Evolutionary conservation across 2,113 vertebrate species (phyloP).

Genomic region (Sinocyclocheilus rhinocerous): DNA sequence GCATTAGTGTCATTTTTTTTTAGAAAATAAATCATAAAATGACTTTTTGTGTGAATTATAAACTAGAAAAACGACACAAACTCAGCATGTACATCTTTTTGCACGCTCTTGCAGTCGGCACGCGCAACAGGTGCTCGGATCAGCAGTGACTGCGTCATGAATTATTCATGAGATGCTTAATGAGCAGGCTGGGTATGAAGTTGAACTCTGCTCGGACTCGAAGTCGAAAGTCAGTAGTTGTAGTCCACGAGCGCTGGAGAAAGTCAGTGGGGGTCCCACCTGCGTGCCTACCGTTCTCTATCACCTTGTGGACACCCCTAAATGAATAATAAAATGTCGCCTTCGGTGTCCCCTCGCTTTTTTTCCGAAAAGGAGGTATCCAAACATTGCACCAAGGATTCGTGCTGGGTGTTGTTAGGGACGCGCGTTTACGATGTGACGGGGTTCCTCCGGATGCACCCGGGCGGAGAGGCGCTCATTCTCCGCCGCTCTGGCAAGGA

Average conservation of each 20-base stretch:
- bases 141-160: conserved; percentile 34
- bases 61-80: too few species aligned
- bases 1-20: neutral
- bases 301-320: conserved; percentile 32
- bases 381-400: conserved; percentile 80
- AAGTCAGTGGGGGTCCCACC: conserved; percentile 44
- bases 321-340: conserved; percentile 64
- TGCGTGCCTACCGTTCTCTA: conserved; percentile 45
- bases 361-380: conserved; percentile 84
- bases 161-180: conserved; percentile 61
- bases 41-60: too few species aligned
- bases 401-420: conserved; percentile 87
- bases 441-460: conserved; percentile 87
- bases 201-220: neutral
- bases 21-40: neutral
- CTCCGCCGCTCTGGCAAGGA: conserved; percentile 83
- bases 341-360: conserved; percentile 73
- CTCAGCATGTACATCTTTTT: neutral
- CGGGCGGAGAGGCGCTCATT: conserved; percentile 90
- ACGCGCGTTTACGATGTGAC: conserved; percentile 90
- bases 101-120: too few species aligned
- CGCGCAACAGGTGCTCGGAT: conserved; percentile 46
- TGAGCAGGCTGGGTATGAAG: conserved; percentile 39
- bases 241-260: neutral
- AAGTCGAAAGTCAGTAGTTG: conserved; percentile 20